Conservation (phyloP, 1,140 invertebrate species). For the Drosophila kohkoa region DNA sequence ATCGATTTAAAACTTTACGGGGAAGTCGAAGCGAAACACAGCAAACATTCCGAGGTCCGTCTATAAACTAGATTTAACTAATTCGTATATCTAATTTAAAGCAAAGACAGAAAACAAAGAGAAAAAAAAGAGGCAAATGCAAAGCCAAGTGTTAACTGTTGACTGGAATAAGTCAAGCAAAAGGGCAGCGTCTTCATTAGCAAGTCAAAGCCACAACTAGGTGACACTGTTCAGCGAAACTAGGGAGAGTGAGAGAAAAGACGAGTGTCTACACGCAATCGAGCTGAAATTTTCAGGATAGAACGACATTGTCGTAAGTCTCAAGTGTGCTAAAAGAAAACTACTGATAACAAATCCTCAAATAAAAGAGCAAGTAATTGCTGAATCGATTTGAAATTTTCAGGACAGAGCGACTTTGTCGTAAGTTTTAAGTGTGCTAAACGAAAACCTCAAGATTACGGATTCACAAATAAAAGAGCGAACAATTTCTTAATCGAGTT, state of each 20-base stretch:
- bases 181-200: conserved; percentile 56
- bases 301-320: too few species aligned
- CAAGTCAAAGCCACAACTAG: conserved; percentile 52
- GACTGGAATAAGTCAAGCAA: conserved; percentile 49
- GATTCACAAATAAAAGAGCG: too few species aligned
- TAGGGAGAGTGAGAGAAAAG: neutral
- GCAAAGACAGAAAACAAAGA: neutral
- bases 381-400: too few species aligned
- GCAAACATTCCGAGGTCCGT: neutral
- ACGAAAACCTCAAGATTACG: too few species aligned
- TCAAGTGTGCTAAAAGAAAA: too few species aligned
- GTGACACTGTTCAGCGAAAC: conserved; percentile 24
- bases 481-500: too few species aligned
- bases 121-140: conserved; percentile 1
- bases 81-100: conserved; percentile 4
- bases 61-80: neutral
- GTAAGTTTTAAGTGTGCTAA: too few species aligned
- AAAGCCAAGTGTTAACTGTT: neutral
- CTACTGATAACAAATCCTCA: too few species aligned
- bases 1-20: neutral
- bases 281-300: too few species aligned
- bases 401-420: too few species aligned
- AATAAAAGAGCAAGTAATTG: too few species aligned
- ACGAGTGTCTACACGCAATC: neutral
- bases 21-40: neutral